phyloP scores from a whole-genome alignment of 2,113 vertebrate genomes.

The Vimba vimba region DNA sequence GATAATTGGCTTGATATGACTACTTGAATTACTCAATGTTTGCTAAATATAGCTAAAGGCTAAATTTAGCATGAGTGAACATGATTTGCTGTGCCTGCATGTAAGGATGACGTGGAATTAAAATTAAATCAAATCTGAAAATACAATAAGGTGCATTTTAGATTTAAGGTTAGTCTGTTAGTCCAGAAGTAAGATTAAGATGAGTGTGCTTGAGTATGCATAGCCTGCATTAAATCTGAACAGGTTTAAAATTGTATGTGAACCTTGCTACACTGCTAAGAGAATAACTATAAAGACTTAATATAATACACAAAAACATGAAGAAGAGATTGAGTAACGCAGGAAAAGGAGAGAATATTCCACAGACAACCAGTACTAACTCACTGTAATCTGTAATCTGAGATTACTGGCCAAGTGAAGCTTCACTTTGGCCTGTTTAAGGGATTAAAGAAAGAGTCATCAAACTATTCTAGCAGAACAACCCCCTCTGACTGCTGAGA shows the following conservation, averaged over 20 bases:
- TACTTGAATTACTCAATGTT: neutral
- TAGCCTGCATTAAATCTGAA: neutral
- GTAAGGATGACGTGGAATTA: neutral
- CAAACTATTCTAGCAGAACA: neutral
- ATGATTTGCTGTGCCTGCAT: neutral
- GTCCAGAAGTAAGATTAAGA: neutral
- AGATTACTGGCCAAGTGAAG: constrained; percentile 67
- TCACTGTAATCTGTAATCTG: constrained; percentile 66
- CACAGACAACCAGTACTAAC: constrained; percentile 8
- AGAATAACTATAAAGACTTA: neutral
- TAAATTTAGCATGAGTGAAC: neutral
- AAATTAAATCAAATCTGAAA: neutral
- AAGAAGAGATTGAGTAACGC: neutral
- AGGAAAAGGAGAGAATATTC: constrained; percentile 21
- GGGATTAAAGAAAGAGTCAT: constrained; percentile 60
- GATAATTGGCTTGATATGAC: neutral
- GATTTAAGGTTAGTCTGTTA: neutral
- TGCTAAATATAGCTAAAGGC: neutral
- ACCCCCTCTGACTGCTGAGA: constrained; percentile 3
- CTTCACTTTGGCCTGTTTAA: constrained; percentile 39
- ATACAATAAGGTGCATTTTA: neutral
- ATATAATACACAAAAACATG: neutral
- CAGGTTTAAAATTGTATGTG: neutral
- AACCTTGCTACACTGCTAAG: neutral
- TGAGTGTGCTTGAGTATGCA: neutral